Conservation (phyloP, 2,797 vertebrate species). For the Brachyalestes nurse region DNA sequence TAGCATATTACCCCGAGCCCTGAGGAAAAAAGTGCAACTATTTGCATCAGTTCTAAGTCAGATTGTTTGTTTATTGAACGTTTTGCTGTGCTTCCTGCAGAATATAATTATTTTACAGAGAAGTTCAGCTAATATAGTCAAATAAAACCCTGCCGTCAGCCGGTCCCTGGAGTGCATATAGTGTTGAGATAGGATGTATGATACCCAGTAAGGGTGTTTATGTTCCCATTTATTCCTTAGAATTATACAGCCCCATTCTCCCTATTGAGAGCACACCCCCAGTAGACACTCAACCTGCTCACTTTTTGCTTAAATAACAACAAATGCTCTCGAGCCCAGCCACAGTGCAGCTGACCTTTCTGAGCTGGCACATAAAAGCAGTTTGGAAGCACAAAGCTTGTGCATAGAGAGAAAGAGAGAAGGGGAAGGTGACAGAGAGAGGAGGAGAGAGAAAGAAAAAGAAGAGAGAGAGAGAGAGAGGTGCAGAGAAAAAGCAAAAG, state of each 20-base stretch:
- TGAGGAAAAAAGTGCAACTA: conserved; percentile 17
- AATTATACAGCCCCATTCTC: conserved; percentile 24
- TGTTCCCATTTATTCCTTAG: conserved; percentile 28
- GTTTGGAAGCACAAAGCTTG: conserved; percentile 63
- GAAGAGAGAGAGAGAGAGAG: conserved; percentile 12
- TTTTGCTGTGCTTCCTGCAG: conserved; percentile 37
- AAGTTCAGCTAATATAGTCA: conserved; percentile 31
- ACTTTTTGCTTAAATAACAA: conserved; percentile 51
- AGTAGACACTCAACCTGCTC: conserved; percentile 36
- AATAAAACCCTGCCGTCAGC: conserved; percentile 5
- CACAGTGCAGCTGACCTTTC: conserved; percentile 65
- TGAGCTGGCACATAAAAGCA: conserved; percentile 59
- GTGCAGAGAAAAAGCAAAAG: conserved; percentile 4
- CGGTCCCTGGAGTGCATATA: conserved; percentile 16
- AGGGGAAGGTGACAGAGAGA: conserved; percentile 3
- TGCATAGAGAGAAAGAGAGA: conserved; percentile 51
- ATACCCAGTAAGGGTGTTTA: conserved; percentile 31
- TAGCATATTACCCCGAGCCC: conserved; percentile 33
- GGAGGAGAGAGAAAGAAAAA: conserved; percentile 38
- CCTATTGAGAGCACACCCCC: conserved; percentile 32
- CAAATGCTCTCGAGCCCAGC: conserved; percentile 33
- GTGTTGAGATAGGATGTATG: conserved; percentile 26
- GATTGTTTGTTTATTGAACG: conserved; percentile 45
- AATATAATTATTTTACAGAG: conserved; percentile 40
- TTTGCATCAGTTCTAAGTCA: conserved; percentile 35